A percentile compares a stretch with the other conserved stretches of the same genome.
phyloP scores from a whole-genome alignment of 2,113 vertebrate species.

The Microtus oregoni region DNA sequence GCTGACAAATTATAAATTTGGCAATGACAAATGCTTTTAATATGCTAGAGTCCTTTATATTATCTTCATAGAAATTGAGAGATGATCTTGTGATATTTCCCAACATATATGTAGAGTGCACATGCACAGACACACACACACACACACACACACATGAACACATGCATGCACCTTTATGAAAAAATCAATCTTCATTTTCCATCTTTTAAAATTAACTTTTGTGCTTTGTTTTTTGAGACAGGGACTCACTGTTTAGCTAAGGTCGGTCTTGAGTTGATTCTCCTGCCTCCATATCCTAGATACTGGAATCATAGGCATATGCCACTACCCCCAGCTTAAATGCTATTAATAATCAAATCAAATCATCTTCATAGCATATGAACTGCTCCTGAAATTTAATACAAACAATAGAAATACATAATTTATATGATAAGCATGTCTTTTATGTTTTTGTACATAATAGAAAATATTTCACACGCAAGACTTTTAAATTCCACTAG shows the following conservation, averaged over 20 bases:
- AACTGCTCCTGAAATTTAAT: slow-evolving; percentile 34
- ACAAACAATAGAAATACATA: slow-evolving; percentile 32
- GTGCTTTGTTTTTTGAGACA: neutral
- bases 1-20: slow-evolving; percentile 24
- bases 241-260: neutral
- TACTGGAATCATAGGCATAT: neutral
- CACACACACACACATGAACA: neutral
- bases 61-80: neutral
- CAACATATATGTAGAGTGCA: neutral
- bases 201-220: slow-evolving; percentile 24
- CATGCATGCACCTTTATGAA: neutral
- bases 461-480: slow-evolving; percentile 20
- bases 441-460: slow-evolving; percentile 48
- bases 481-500: slow-evolving; percentile 33
- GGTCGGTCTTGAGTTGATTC: neutral
- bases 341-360: slow-evolving; percentile 54
- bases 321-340: neutral
- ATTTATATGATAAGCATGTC: slow-evolving; percentile 37
- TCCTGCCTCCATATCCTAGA: neutral
- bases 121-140: neutral
- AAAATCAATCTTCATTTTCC: slow-evolving; percentile 47
- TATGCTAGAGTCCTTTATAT: neutral
- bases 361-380: neutral
- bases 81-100: neutral
- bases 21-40: slow-evolving; percentile 37